Conservation (phyloP, 2,888 invertebrate species). For the Hetaerina titia region DNA sequence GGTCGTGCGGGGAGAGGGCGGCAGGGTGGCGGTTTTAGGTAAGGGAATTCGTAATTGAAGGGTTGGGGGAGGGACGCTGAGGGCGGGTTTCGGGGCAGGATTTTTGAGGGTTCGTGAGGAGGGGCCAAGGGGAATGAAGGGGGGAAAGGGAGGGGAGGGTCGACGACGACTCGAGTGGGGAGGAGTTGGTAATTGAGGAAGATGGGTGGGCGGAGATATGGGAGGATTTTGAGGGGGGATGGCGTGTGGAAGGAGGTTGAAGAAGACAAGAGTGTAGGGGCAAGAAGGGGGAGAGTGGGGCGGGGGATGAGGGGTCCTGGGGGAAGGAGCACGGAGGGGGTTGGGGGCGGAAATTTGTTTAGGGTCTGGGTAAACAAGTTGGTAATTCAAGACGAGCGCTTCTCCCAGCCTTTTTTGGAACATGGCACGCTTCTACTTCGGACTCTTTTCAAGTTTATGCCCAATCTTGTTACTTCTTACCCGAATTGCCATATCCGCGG, state of each 20-base stretch:
- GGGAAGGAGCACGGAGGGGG: background rate
- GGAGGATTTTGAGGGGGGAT: no score
- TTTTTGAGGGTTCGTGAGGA: background rate
- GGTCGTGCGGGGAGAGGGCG: background rate
- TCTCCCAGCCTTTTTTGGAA: background rate
- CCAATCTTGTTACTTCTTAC: background rate
- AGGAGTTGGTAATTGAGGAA: background rate
- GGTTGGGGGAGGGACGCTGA: background rate
- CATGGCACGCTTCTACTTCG: slow-evolving; percentile 10
- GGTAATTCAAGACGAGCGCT: slow-evolving; percentile 27
- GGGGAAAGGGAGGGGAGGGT: background rate
- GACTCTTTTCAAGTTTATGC: background rate
- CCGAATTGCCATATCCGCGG: background rate
- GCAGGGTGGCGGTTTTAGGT: background rate
- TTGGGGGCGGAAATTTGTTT: slow-evolving; percentile 3
- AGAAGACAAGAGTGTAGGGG: background rate
- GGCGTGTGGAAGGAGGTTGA: background rate
- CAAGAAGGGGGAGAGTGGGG: background rate
- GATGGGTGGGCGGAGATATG: background rate
- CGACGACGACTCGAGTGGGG: background rate
- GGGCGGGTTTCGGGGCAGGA: background rate
- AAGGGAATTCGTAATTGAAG: background rate
- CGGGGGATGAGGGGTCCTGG: background rate
- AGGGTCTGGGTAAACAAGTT: slow-evolving; percentile 39
- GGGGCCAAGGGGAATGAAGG: background rate